phyloP scores from a whole-genome alignment of 2,888 invertebrate species.

The Entomobrya multifasciata region DNA sequence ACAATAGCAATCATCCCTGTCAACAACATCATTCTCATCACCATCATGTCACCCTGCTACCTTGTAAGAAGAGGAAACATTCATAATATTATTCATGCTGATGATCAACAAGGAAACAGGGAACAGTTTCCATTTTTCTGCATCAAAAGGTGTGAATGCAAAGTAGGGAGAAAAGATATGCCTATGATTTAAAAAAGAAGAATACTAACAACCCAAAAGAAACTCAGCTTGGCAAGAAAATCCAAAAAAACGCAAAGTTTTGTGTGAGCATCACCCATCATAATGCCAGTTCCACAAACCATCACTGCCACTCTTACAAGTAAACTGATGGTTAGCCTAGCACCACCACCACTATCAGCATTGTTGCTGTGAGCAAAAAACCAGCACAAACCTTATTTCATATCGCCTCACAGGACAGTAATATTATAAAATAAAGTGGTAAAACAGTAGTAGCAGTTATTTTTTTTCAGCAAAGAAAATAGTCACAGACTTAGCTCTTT shows the following conservation, averaged over 20 bases:
- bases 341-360: too few species aligned
- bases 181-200: neutral
- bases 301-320: neutral
- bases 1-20: neutral
- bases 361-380: too few species aligned
- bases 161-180: neutral
- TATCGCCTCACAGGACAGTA: neutral
- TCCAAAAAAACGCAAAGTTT: neutral
- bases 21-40: neutral
- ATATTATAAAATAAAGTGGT: neutral
- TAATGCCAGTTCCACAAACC: neutral
- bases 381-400: too few species aligned
- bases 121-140: neutral
- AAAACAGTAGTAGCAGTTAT: neutral
- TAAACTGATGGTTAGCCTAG: neutral
- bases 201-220: neutral
- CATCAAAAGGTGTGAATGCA: neutral
- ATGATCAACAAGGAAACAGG: neutral
- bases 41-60: neutral
- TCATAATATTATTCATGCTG: neutral
- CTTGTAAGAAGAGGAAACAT: neutral
- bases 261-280: neutral
- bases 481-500: conserved; percentile 18
- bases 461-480: conserved; percentile 4
- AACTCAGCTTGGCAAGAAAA: neutral